phyloP scores from a whole-genome alignment of 2,797 vertebrate species.

The Loriculus beryllinus region DNA sequence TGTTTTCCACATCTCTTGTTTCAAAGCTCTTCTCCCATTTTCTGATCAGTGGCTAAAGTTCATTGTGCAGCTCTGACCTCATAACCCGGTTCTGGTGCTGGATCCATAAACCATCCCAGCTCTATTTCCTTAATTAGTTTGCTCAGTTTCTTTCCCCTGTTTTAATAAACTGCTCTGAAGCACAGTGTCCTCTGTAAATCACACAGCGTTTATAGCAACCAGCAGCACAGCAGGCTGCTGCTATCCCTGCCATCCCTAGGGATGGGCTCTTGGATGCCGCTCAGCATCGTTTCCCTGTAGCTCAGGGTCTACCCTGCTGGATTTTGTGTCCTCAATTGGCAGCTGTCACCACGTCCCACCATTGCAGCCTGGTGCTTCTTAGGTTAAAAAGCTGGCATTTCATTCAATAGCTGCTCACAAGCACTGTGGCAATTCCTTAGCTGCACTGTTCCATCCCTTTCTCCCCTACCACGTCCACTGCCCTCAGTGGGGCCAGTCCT shows the following conservation, averaged over 20 bases:
- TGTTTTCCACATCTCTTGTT: neutral
- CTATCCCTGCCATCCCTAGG: neutral
- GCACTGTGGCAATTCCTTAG: neutral
- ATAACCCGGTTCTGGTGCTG: neutral
- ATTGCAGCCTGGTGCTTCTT: neutral
- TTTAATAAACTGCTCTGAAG: neutral
- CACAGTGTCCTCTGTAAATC: neutral
- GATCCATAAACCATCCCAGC: neutral
- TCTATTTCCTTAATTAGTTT: conserved; percentile 48
- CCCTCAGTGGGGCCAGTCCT: neutral
- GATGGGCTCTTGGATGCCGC: fast-evolving
- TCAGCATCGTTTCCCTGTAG: neutral
- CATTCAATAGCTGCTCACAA: fast-evolving
- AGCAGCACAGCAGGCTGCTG: neutral
- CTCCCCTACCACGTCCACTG: neutral
- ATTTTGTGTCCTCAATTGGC: fast-evolving
- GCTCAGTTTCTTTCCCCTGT: neutral
- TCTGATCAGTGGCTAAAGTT: neutral
- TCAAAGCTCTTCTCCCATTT: neutral
- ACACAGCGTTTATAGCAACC: neutral
- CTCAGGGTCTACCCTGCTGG: neutral
- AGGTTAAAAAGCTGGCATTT: neutral
- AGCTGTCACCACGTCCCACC: neutral
- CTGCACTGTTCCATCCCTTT: fast-evolving
- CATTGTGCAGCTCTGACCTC: neutral